Conservation (phyloP, 1,140 invertebrate genomes). For the Lamellibrachia luymesi region DNA sequence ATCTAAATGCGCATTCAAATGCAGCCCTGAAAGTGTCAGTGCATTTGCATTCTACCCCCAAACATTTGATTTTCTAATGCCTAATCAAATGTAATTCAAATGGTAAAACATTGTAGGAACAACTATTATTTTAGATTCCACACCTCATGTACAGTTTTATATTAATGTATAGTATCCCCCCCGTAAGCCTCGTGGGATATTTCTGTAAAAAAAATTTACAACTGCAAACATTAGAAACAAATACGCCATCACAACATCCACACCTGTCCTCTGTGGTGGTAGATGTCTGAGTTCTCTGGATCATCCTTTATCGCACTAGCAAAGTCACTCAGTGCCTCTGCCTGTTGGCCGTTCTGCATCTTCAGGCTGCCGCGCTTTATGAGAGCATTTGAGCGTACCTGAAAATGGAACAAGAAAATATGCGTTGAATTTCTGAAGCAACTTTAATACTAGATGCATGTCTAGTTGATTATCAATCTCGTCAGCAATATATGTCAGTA, state of each 20-base stretch:
- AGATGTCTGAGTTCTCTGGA: constrained; percentile 80
- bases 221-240: neutral
- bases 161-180: too few species aligned
- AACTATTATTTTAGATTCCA: too few species aligned
- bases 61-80: too few species aligned
- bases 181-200: too few species aligned
- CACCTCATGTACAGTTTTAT: too few species aligned
- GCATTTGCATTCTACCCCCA: too few species aligned
- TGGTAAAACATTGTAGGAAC: too few species aligned
- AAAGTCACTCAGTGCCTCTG: constrained; percentile 72
- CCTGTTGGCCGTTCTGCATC: constrained; percentile 73
- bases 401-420: neutral
- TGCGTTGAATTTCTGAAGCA: neutral
- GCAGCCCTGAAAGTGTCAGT: too few species aligned
- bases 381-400: constrained; percentile 70
- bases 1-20: too few species aligned
- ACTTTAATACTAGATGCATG: neutral
- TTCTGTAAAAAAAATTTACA: too few species aligned
- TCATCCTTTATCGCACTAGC: constrained; percentile 72
- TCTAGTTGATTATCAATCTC: neutral
- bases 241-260: constrained; percentile 15
- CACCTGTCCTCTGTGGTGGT: constrained; percentile 75
- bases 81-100: too few species aligned
- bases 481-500: too few species aligned
- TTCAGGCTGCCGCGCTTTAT: constrained; percentile 82